Evolutionary conservation across 2,113 vertebrate species (phyloP), one percentile per base, ranked within the genome.

Genomic region (Trogon surrucura): DNA sequence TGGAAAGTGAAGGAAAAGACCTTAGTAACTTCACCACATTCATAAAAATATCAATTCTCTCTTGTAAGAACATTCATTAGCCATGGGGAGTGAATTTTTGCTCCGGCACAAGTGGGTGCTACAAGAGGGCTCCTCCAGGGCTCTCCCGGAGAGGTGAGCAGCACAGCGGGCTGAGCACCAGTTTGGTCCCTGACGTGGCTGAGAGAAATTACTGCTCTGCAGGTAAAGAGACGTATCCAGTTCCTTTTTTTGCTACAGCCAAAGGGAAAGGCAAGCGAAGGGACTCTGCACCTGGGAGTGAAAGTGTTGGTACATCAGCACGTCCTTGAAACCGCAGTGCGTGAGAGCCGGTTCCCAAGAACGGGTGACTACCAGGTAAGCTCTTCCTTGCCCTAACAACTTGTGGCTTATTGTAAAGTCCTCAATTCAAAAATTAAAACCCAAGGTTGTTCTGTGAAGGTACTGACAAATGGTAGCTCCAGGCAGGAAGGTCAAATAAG

Each of bases 241-340:
- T 16, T 50, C 41, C 27, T 15, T 8, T 47, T 38, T 34, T 12
- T 50, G 34, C 69, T 45, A 0, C n/a, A 64, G 65, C 36, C 67
- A 38, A 36, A n/a, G 22, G 27, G 61, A 54, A 62, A 30, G 79
- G 27, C 22, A 77, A 60, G 41, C 23, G 53, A 22, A 51, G 58
- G 70, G 29, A 6, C 22, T 4, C 34, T 12, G 65, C 38, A 22
- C 47, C 58, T 36, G 58, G 64, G n/a, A 17, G 15, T 0, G 32
- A 58, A 48, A 41, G 6, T 38, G 20, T 25, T 1, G 13, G 11
- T 23, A 7, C 29, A 17, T 26, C 72, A 22, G 3, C 67, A 10
- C 11, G 0, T n/a, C 34, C 53, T 13, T 25, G 47, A 26, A 44
- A 4, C 47, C 3, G 0, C 58, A 15, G 47, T 0, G 27, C 16